Percentiles rank a stretch among this genome's conserved stretches.
These are phyloP conservation scores for Pelosia muscerda DNA, from an alignment of 2,888 invertebrate species.

Conservation along the genomic window DNA sequence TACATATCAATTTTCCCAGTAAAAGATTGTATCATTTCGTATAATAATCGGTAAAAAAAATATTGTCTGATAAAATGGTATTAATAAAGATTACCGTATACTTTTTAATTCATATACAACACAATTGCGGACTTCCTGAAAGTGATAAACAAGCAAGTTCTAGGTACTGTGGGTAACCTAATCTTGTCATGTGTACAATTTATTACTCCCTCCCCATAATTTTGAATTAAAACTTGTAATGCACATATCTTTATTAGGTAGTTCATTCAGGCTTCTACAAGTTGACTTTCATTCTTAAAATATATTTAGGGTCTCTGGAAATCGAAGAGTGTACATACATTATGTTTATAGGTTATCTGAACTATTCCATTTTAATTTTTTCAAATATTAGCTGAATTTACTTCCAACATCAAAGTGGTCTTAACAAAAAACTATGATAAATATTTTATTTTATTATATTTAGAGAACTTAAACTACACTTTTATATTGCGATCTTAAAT, in stretches of 20 bases:
- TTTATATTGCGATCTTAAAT: no score
- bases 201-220: neutral
- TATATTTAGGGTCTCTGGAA: neutral
- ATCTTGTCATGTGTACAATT: neutral
- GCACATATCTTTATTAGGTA: neutral
- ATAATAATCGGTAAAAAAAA: neutral
- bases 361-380: neutral
- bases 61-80: neutral
- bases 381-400: neutral
- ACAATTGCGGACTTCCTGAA: neutral
- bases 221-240: neutral
- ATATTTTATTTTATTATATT: no score
- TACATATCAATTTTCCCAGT: neutral
- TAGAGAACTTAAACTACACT: no score
- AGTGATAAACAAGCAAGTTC: slow-evolving; percentile 1
- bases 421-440: no score
- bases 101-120: neutral
- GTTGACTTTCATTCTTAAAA: neutral
- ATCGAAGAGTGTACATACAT: neutral
- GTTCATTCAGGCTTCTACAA: neutral
- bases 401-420: no score
- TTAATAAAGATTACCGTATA: neutral
- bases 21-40: neutral
- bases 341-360: neutral
- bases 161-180: neutral